These are phyloP conservation scores for Whitmania pigra DNA, from an alignment of 1,140 invertebrate genomes.

Conservation along the genomic window DNA sequence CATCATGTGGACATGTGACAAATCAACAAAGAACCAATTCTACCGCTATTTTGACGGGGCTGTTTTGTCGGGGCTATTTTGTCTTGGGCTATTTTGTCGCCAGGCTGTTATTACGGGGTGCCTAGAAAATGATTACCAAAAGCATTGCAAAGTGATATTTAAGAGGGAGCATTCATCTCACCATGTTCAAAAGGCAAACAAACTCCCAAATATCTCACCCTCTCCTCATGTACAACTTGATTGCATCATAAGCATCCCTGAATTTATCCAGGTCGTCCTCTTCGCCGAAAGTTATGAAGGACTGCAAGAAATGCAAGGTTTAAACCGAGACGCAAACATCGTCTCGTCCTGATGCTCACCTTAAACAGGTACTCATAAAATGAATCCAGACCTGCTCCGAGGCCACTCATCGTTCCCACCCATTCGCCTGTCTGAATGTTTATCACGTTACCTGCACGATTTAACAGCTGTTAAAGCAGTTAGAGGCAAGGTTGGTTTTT, in stretches of 20 bases:
- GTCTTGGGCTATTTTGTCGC: too few species aligned
- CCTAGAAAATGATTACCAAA: too few species aligned
- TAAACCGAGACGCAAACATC: neutral
- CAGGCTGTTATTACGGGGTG: too few species aligned
- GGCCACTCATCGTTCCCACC: slow-evolving; percentile 51
- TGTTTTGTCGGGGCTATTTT: too few species aligned
- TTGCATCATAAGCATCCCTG: slow-evolving; percentile 49
- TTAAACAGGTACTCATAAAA: slow-evolving; percentile 60
- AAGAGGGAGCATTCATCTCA: neutral
- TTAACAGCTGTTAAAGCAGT: neutral
- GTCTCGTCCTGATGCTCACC: slow-evolving; percentile 32
- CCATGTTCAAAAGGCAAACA: neutral
- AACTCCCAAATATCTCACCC: slow-evolving; percentile 41
- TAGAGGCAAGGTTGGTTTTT: too few species aligned
- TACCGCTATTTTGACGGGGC: too few species aligned
- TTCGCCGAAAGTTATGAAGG: slow-evolving; percentile 56
- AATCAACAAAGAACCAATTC: too few species aligned
- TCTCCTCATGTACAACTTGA: slow-evolving; percentile 52
- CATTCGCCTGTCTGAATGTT: slow-evolving; percentile 55
- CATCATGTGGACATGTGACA: too few species aligned
- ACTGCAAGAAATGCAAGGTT: slow-evolving; percentile 26
- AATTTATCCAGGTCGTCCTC: slow-evolving; percentile 50
- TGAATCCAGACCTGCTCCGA: slow-evolving; percentile 58
- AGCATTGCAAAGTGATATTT: too few species aligned
- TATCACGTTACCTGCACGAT: slow-evolving; percentile 48